These are phyloP conservation scores for Antrozous pallidus DNA, from an alignment of 2,797 vertebrate species.

Conservation along the genomic window DNA sequence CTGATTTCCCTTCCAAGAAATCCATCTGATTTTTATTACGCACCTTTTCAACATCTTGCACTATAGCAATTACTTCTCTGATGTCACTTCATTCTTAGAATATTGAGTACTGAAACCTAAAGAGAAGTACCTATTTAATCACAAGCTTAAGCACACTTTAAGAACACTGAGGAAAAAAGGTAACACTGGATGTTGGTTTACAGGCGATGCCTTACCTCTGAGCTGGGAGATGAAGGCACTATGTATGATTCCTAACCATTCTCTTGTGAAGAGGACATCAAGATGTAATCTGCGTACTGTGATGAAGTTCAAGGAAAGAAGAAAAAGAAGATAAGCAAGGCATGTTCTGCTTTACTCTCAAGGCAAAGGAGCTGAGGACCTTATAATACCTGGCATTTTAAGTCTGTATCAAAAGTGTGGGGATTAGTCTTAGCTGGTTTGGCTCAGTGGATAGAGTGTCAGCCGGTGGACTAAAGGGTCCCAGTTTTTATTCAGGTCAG, in stretches of 20 bases:
- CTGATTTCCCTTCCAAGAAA: conserved; percentile 71
- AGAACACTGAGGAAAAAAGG: conserved; percentile 58
- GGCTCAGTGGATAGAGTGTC: too few species aligned
- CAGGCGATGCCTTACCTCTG: neutral
- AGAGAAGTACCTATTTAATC: conserved; percentile 45
- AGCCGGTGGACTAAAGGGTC: too few species aligned
- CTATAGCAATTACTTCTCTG: conserved; percentile 62
- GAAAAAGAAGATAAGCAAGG: neutral
- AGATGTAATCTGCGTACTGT: neutral
- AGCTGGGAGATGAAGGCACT: neutral
- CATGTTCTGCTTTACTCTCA: neutral
- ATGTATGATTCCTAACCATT: neutral
- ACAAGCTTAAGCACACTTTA: conserved; percentile 41
- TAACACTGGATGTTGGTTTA: conserved; percentile 10
- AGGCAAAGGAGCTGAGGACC: neutral
- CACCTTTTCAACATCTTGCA: conserved; percentile 69
- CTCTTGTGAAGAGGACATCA: neutral
- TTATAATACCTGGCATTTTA: neutral
- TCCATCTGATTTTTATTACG: conserved; percentile 74
- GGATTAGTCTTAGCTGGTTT: neutral
- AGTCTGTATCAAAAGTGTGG: neutral
- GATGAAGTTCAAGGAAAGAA: neutral
- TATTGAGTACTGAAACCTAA: conserved; percentile 60
- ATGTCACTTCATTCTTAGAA: conserved; percentile 72
- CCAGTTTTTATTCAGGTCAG: too few species aligned